Evolutionary conservation across 2,888 invertebrate genomes (phyloP), one percentile per base, ranked within the genome.

Genomic region (Sarcophaga variegata): DNA sequence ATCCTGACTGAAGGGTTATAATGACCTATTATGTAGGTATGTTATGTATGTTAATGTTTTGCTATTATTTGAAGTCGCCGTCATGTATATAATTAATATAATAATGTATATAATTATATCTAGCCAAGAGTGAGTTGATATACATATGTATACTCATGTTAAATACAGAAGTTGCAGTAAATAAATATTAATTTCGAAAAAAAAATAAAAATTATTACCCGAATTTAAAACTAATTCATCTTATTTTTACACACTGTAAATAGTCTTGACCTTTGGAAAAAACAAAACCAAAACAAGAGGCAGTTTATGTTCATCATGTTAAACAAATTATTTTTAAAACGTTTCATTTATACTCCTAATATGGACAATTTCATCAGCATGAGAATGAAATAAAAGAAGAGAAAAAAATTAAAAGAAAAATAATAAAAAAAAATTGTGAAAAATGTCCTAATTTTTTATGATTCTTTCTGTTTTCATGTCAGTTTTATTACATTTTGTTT

Each of bases 361-460:
- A 22, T 63, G 69, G 69, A 62, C 54, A 64, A 63, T 45, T 69
- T 67, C 27, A 27, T 67, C 25, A 22, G 71, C 11, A 45, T 45
- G 4, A 69, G 10, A n/a, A n/a, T 59, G 4, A 20, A 54, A 71
- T 2, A 0, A 22, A 17, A n/a, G 5, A 72, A 27, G 0, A 17
- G 5, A 27, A 27, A 45, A 20, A 59, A 12, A n/a, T 8, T 8
- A 2, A 60, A 60, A 60, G 5, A 20, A 10, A 54, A 54, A 14
- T 54, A 54, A 54, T 1, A 22, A 3, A 0, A 59, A 59, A 59
- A 47, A 2, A 72, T 0, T n/a, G 37, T 62, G 71, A 77, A 22
- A 74, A 81, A 74, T 70, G 14, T 70, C 47, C 67, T 69, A 71
- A 78, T 78, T 69, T 54, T 62, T 74, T 62, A 67, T 3, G 49